Conservation (phyloP, 1,140 invertebrate species). For the Gryon sp. region DNA sequence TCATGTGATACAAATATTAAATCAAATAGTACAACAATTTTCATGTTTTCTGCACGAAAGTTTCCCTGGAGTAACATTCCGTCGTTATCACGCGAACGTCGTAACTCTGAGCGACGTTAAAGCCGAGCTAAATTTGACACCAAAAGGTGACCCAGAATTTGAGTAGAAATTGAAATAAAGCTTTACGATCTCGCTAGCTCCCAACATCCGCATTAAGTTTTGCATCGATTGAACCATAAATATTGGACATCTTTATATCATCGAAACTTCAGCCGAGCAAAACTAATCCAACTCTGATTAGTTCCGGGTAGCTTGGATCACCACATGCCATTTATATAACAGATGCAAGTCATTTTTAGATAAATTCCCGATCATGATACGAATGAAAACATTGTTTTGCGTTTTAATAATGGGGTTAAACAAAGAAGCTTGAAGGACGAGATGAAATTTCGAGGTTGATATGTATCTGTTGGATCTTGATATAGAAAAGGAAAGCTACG, state of each 20-base stretch:
- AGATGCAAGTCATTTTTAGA: slow-evolving; percentile 47
- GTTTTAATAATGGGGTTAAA: slow-evolving; percentile 54
- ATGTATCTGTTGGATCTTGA: slow-evolving; percentile 54
- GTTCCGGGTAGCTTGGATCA: slow-evolving; percentile 36
- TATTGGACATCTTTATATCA: slow-evolving; percentile 37
- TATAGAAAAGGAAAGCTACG: slow-evolving; percentile 52
- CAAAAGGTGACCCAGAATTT: slow-evolving; percentile 57
- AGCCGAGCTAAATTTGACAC: slow-evolving; percentile 54
- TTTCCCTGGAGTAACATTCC: not conserved
- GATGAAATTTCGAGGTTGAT: slow-evolving; percentile 53
- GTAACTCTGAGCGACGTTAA: slow-evolving; percentile 25
- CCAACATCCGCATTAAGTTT: slow-evolving; percentile 35
- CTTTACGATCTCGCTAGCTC: slow-evolving; percentile 22
- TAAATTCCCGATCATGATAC: slow-evolving; percentile 29
- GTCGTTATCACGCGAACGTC: slow-evolving; percentile 30
- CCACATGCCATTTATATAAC: slow-evolving; percentile 34
- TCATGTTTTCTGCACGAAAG: not conserved
- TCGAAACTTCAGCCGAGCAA: not conserved
- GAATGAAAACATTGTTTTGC: slow-evolving; percentile 17
- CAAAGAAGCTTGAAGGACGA: slow-evolving; percentile 39
- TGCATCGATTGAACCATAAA: no score
- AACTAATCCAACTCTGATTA: slow-evolving; percentile 33
- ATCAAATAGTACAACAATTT: no score
- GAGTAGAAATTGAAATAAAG: slow-evolving; percentile 42
- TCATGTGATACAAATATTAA: no score